A percentile compares a stretch with the other conserved stretches of the same genome.
These are phyloP conservation scores for Eulimnadia texana DNA, from an alignment of 1,140 invertebrate genomes.

Conservation along the genomic window DNA sequence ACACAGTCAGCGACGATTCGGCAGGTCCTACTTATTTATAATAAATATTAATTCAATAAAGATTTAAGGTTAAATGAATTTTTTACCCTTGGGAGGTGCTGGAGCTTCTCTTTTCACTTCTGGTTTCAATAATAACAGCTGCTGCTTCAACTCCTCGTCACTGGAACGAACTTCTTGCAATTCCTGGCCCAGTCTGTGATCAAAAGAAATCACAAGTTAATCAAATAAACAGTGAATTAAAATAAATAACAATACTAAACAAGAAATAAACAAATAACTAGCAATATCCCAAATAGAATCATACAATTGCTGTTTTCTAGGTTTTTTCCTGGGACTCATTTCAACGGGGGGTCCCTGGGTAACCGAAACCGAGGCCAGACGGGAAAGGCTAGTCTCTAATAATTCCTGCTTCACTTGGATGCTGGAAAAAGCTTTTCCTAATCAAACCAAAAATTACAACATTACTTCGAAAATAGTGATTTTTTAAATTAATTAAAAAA, in stretches of 20 bases:
- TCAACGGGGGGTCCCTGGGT: slow-evolving; percentile 33
- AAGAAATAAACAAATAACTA: slow-evolving; percentile 9
- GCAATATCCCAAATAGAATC: slow-evolving; percentile 23
- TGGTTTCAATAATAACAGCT: neutral
- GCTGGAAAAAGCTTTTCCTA: slow-evolving; percentile 14
- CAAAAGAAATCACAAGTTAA: too few species aligned
- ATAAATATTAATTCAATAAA: slow-evolving; percentile 8
- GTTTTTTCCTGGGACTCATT: slow-evolving; percentile 54
- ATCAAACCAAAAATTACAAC: slow-evolving; percentile 10
- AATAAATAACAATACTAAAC: slow-evolving; percentile 6
- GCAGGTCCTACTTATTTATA: slow-evolving; percentile 16
- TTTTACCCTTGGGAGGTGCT: neutral
- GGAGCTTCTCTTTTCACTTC: slow-evolving; percentile 7
- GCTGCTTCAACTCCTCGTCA: slow-evolving; percentile 42
- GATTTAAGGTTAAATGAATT: neutral
- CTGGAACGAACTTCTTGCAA: slow-evolving; percentile 41
- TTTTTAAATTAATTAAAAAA: neutral
- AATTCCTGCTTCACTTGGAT: slow-evolving; percentile 9
- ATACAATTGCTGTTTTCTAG: slow-evolving; percentile 56
- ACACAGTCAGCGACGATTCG: slow-evolving; percentile 2
- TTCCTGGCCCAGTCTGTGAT: slow-evolving; percentile 43
- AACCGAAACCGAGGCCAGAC: slow-evolving; percentile 17
- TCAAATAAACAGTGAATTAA: too few species aligned
- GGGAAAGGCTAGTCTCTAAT: slow-evolving; percentile 14
- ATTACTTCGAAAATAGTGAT: neutral